phyloP scores from a whole-genome alignment of 2,888 invertebrate genomes.

The Thyatira batis region DNA sequence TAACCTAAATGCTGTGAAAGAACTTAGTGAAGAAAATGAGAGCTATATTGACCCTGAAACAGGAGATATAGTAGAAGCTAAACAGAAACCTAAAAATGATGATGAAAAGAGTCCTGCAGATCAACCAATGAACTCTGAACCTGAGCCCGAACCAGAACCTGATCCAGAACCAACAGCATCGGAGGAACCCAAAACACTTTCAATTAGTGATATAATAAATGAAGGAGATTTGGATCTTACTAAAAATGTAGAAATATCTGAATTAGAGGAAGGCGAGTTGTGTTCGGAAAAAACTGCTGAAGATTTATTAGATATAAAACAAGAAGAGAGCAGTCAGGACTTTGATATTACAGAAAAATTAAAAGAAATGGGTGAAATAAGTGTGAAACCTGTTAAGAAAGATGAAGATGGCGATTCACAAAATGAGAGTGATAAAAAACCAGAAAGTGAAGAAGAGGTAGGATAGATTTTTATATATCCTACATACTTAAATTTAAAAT shows the following conservation, averaged over 20 bases:
- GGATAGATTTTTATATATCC: too few species aligned
- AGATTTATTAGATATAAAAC: conserved; percentile 66
- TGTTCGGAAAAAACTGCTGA: conserved; percentile 70
- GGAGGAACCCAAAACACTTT: conserved; percentile 67
- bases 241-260: conserved; percentile 77
- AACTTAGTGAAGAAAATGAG: conserved; percentile 73
- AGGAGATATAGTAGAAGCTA: conserved; percentile 69
- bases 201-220: conserved; percentile 77
- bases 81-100: conserved; percentile 23
- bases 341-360: conserved; percentile 84
- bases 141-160: conserved; percentile 13
- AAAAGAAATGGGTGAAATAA: conserved; percentile 84
- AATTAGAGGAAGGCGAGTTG: conserved; percentile 71
- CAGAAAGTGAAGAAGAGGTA: conserved; percentile 74
- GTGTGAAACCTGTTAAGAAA: conserved; percentile 68
- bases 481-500: too few species aligned
- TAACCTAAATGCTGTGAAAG: conserved; percentile 72
- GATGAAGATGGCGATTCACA: conserved; percentile 43
- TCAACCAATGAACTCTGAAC: conserved; percentile 14
- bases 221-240: conserved; percentile 72
- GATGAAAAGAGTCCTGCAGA: conserved; percentile 23
- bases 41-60: conserved; percentile 79
- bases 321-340: conserved; percentile 74
- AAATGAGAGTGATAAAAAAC: conserved; percentile 53
- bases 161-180: conserved; percentile 20